Evolutionary conservation across 2,113 vertebrate genomes (phyloP).

Genomic region (Chinchilla lanigera): DNA sequence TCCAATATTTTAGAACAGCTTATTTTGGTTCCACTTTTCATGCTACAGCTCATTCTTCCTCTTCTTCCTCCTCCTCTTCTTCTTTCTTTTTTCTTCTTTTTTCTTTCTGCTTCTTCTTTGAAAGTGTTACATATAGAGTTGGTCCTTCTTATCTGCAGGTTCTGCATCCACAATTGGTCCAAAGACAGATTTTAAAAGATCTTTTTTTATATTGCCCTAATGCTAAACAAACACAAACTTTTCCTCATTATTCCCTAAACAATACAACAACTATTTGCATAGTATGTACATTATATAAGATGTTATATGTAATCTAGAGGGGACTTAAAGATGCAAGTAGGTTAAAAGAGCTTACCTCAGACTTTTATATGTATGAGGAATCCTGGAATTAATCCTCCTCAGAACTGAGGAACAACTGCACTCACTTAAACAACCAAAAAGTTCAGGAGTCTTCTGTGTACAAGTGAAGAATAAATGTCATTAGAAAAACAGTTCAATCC

Average conservation of each 20-base stretch:
- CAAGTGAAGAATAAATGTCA: not conserved
- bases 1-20: not conserved
- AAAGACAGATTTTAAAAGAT: not conserved
- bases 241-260: not conserved
- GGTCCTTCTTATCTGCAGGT: not conserved
- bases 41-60: not conserved
- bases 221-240: not conserved
- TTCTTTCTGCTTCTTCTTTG: slow-evolving; percentile 10
- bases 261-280: not conserved
- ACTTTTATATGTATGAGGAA: not conserved
- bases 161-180: not conserved
- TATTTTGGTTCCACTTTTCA: slow-evolving; percentile 29
- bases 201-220: not conserved
- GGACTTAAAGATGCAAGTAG: not conserved
- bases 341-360: not conserved
- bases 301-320: not conserved
- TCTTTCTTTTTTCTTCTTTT: too few species aligned
- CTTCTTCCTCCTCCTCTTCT: too few species aligned
- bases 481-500: not conserved
- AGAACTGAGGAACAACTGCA: not conserved
- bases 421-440: not conserved
- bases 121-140: not conserved
- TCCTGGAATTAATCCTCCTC: not conserved
- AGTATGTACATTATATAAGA: not conserved
- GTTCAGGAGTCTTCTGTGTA: not conserved